phyloP scores from a whole-genome alignment of 1,140 invertebrate genomes.

The Bombus sylvicola region DNA sequence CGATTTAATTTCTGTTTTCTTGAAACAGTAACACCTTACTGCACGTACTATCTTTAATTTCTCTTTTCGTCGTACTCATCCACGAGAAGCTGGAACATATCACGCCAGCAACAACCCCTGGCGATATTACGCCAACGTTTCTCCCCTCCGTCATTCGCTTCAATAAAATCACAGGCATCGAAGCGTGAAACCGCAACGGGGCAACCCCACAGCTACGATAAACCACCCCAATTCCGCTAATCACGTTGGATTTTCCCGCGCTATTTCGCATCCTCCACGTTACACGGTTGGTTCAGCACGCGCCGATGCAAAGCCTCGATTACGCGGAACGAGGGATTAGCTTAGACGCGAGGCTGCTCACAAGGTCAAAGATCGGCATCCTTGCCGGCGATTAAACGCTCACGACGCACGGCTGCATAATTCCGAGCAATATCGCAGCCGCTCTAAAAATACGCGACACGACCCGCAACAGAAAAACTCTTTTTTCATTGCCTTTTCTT shows the following conservation, averaged over 20 bases:
- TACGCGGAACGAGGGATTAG: conserved; percentile 28
- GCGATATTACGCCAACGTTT: background rate
- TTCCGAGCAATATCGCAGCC: conserved; percentile 30
- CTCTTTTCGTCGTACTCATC: too few species aligned
- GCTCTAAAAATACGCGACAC: conserved; percentile 17
- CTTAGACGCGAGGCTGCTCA: conserved; percentile 12
- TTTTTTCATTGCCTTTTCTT: background rate
- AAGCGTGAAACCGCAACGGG: background rate
- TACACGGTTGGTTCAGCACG: background rate
- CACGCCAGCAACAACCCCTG: too few species aligned
- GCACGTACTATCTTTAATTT: too few species aligned
- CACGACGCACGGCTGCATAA: conserved; percentile 29
- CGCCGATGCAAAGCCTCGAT: conserved; percentile 22
- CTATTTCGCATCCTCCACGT: background rate
- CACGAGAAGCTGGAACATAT: too few species aligned
- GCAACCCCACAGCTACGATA: background rate
- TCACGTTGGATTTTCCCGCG: background rate
- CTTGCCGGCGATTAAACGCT: conserved; percentile 29
- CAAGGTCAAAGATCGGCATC: conserved; percentile 40
- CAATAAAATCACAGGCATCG: background rate
- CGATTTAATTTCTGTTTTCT: too few species aligned
- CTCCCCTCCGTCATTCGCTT: too few species aligned
- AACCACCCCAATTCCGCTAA: background rate
- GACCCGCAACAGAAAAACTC: background rate
- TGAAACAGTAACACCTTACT: too few species aligned